A percentile compares a stretch with the other conserved stretches of the same genome.
Conservation (phyloP, 2,888 invertebrate species). For the Ochlodes sylvanus region DNA sequence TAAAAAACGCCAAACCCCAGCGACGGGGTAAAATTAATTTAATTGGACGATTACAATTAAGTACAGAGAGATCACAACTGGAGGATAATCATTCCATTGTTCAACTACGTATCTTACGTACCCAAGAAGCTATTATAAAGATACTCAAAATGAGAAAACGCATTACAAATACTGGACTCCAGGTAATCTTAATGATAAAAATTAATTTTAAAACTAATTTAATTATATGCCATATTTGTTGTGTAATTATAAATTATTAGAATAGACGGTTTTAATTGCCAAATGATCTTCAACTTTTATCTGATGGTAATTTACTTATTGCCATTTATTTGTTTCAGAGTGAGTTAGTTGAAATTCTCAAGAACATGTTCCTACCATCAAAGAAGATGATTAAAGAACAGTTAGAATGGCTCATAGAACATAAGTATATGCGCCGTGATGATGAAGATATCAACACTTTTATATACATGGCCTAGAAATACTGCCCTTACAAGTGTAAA, state of each 20-base stretch:
- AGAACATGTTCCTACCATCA: conserved; percentile 99
- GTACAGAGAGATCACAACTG: conserved; percentile 97
- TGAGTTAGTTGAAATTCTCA: conserved; percentile 98
- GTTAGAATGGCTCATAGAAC: conserved; percentile 99
- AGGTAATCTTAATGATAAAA: conserved; percentile 75
- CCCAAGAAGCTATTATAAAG: conserved; percentile 99
- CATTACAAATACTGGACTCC: conserved; percentile 96
- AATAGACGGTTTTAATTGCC: no score
- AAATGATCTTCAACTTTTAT: no score
- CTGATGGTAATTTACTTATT: not conserved
- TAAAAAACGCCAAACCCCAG: conserved; percentile 98
- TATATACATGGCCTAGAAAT: conserved; percentile 96
- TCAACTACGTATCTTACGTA: conserved; percentile 96
- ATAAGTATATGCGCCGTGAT: conserved; percentile 98
- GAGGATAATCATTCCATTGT: conserved; percentile 99
- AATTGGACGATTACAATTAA: conserved; percentile 97
- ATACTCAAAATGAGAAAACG: conserved; percentile 99
- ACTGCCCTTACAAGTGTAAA: conserved; percentile 51
- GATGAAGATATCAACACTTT: conserved; percentile 99
- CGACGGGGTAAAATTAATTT: conserved; percentile 98
- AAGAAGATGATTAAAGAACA: conserved; percentile 99
- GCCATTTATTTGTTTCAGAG: conserved; percentile 82
- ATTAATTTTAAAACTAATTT: not conserved
- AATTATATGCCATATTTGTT: no score
- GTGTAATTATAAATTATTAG: no score